These are phyloP conservation scores for Eugnorisma glareosa DNA, from an alignment of 2,888 invertebrate species.

Conservation along the genomic window DNA sequence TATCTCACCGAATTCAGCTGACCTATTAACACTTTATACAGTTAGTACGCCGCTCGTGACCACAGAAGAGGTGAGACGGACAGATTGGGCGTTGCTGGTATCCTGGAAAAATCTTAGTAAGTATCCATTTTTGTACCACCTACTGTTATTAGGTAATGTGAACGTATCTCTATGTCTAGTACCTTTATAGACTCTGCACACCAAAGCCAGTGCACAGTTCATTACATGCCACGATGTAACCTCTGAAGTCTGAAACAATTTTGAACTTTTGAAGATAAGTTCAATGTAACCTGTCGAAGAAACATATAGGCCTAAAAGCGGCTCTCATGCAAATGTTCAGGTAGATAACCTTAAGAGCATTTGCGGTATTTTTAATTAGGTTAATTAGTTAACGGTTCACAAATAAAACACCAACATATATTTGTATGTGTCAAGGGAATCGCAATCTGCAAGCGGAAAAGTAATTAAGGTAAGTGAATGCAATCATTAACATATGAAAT, in stretches of 20 bases:
- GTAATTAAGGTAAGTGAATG: conserved; percentile 60
- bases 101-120: too few relatives aligned
- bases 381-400: conserved; percentile 44
- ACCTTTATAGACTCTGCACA: too few relatives aligned
- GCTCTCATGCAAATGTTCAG: not conserved
- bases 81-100: too few relatives aligned
- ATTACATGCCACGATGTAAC: not conserved
- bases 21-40: too few relatives aligned
- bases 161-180: too few relatives aligned
- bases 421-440: conserved; percentile 39
- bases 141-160: too few relatives aligned
- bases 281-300: not conserved
- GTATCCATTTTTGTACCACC: too few relatives aligned
- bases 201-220: too few relatives aligned
- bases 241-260: too few relatives aligned
- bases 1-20: too few relatives aligned
- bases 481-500: conserved; percentile 36
- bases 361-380: conserved; percentile 21
- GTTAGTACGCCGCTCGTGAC: too few relatives aligned
- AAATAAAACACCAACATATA: conserved; percentile 21
- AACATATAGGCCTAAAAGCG: not conserved
- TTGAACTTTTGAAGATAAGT: not conserved
- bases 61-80: too few relatives aligned
- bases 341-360: not conserved
- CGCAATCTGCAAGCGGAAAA: conserved; percentile 35